phyloP scores from a whole-genome alignment of 2,888 invertebrate species.

The Troides helena region DNA sequence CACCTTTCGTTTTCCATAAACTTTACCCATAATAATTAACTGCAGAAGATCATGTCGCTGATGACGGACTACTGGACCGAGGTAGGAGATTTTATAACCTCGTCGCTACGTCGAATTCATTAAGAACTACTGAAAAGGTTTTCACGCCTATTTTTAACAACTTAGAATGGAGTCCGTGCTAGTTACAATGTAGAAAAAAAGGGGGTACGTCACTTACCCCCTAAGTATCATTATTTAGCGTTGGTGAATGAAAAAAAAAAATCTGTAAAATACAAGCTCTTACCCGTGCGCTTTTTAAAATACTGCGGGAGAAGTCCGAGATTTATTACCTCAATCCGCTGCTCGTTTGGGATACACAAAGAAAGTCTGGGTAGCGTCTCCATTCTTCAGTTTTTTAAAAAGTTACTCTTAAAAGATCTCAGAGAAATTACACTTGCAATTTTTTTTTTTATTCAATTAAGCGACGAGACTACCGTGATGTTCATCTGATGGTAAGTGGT shows the following conservation, averaged over 20 bases:
- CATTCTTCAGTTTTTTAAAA: slow-evolving; percentile 24
- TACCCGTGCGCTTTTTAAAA: slow-evolving; percentile 18
- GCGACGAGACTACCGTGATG: too few species aligned
- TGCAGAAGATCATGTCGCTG: too few species aligned
- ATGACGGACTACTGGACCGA: too few species aligned
- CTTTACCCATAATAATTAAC: too few species aligned
- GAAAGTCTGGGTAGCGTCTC: slow-evolving; percentile 25
- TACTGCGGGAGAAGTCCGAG: slow-evolving; percentile 18
- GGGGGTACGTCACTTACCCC: neutral
- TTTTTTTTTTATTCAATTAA: neutral
- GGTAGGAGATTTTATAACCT: too few species aligned
- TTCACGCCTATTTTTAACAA: too few species aligned
- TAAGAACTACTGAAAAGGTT: too few species aligned
- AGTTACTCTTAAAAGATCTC: slow-evolving; percentile 18
- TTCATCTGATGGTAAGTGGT: too few species aligned
- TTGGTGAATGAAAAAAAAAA: neutral
- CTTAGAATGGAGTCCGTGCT: too few species aligned
- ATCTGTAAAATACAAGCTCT: slow-evolving; percentile 10
- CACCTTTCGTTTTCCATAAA: too few species aligned
- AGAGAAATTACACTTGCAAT: neutral
- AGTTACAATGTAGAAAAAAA: too few species aligned
- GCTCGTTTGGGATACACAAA: slow-evolving; percentile 28
- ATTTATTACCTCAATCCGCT: slow-evolving; percentile 29
- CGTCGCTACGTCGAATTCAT: too few species aligned
- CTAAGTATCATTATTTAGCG: slow-evolving; percentile 2